Evolutionary conservation across 2,113 vertebrate genomes (phyloP), one percentile per base, ranked within the genome.

Genomic region (Otolemur garnettii): DNA sequence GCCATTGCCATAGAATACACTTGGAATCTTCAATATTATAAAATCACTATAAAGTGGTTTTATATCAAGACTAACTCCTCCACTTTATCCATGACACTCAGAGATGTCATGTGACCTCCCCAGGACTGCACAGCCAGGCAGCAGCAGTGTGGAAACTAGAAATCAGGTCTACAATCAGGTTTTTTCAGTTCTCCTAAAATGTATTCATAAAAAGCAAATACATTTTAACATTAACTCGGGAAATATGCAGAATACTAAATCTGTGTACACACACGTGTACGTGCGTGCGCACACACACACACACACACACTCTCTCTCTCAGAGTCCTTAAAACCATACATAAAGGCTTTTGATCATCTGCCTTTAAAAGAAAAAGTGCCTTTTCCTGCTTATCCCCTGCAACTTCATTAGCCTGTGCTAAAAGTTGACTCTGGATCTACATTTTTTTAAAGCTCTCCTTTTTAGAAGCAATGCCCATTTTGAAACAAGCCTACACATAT

Each of bases 381-480:
- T 92, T 92, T 10, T 55, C 53, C 85, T 87, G 21, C 24, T 45
- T 62, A 69, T 19, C 50, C 38, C 35, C 60, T 5, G 18, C 42
- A 71, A 68, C 69, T 68, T 59, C 68, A 78, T 79, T 60, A 93
- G 50, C 12, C 62, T 59, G 55, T 42, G 74, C 71, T 91, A 15
- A 77, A 87, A 89, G 79, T 69, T 83, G 80, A 97, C 87, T 87
- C 33, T n/a, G 57, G 24, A 21, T 85, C 89, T 66, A 62, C 21
- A 78, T 96, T 96, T 96, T 96, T 93, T 83, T 19, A 96, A 95
- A 92, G 33, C 71, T 81, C 42, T 94, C 62, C 66, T 89, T 95
- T 89, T 87, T 53, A 96, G 75, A 97, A 95, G 79, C 59, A 91
- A 89, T 93, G 94, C 90, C 87, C 92, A 80, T 97, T 96, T 95